Conservation (phyloP, 2,888 invertebrate species). For the Aleiodes testaceus region DNA sequence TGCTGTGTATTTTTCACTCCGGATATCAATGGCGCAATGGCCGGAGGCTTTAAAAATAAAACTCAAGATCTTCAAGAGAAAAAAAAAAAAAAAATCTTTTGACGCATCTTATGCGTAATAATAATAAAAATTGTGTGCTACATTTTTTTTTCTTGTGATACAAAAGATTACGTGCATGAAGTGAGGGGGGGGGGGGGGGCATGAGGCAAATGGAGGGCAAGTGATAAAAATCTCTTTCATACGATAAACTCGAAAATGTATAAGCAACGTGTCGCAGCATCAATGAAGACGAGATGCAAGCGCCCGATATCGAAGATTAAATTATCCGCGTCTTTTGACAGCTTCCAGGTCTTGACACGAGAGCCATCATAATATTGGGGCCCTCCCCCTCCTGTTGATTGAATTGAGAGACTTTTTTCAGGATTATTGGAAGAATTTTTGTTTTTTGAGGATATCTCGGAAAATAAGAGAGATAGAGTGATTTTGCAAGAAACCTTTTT, state of each 20-base stretch:
- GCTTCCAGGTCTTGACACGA: slow-evolving; percentile 7
- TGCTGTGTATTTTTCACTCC: slow-evolving; percentile 23
- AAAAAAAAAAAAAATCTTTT: too few relatives aligned
- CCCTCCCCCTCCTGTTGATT: too few relatives aligned
- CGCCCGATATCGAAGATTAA: slow-evolving; percentile 17
- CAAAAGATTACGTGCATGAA: slow-evolving; percentile 10
- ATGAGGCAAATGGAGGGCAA: slow-evolving; percentile 17
- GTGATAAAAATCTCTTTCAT: slow-evolving; percentile 32
- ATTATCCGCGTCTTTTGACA: slow-evolving; percentile 40
- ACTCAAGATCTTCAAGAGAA: slow-evolving; percentile 18
- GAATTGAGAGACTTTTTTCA: too few relatives aligned
- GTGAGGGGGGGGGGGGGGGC: background rate
- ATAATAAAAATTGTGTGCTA: too few relatives aligned
- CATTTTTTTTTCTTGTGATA: slow-evolving; percentile 1
- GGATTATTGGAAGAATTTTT: too few relatives aligned
- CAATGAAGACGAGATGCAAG: background rate
- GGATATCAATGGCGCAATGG: slow-evolving; percentile 33
- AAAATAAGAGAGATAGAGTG: too few relatives aligned
- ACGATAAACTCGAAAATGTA: slow-evolving; percentile 28
- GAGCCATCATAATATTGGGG: background rate
- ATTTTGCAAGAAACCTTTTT: too few relatives aligned
- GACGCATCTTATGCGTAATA: background rate
- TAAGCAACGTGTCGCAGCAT: slow-evolving; percentile 26
- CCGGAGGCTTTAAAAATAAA: slow-evolving; percentile 26
- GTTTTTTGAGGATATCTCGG: too few relatives aligned